Evolutionary conservation across 1,140 invertebrate species (phyloP).

Genomic region (Saccostrea echinata): DNA sequence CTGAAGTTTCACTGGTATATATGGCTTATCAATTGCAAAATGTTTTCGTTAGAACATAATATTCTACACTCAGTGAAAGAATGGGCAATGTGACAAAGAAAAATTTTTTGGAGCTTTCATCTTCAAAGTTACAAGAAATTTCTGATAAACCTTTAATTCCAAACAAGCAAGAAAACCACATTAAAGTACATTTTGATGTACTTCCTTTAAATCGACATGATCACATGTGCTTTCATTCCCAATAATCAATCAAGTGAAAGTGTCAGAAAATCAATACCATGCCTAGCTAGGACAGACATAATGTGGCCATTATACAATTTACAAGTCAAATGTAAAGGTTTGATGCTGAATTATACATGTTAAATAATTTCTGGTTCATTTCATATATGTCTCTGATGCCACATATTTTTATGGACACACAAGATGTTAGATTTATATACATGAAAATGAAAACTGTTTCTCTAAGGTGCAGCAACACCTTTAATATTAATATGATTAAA

Average conservation of each 20-base stretch:
- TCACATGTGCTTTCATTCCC: neutral
- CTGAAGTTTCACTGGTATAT: neutral
- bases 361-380: neutral
- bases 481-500: no score
- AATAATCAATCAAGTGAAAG: slow-evolving; percentile 20
- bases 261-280: slow-evolving; percentile 22
- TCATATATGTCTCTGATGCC: neutral
- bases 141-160: neutral
- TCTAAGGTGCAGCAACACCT: no score
- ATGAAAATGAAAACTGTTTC: no score
- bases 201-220: neutral
- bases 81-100: neutral
- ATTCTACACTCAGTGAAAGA: no score
- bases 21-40: neutral
- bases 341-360: neutral
- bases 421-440: neutral
- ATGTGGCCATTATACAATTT: neutral
- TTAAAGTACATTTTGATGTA: slow-evolving; percentile 24
- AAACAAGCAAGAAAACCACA: slow-evolving; percentile 18
- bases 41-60: no score
- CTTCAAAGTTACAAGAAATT: neutral
- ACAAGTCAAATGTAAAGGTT: neutral
- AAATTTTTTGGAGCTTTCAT: neutral
- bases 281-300: neutral
- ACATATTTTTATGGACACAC: neutral